A percentile compares a stretch with the other conserved stretches of the same genome.
Conservation (phyloP, 2,113 vertebrate species). For the Tragelaphus imberbis region DNA sequence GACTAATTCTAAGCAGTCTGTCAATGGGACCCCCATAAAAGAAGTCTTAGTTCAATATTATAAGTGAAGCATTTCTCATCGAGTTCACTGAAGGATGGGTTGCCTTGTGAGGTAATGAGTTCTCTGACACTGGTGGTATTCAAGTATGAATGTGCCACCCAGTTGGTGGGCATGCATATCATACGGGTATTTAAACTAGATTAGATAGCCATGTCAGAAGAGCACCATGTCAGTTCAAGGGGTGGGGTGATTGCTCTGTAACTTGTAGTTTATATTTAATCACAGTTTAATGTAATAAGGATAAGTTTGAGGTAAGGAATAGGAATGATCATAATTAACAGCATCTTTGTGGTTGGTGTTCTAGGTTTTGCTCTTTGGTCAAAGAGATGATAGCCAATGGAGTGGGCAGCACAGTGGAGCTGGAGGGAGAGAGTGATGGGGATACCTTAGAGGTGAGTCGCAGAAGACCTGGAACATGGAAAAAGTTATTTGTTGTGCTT, state of each 20-base stretch:
- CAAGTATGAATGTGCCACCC: neutral
- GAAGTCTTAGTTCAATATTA: neutral
- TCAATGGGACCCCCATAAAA: neutral
- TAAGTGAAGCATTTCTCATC: conserved; percentile 3
- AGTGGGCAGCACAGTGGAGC: conserved; percentile 84
- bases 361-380: conserved; percentile 93
- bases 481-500: neutral
- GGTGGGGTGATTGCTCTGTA: neutral
- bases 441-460: conserved; percentile 90
- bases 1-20: neutral
- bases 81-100: neutral
- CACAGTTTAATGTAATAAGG: neutral
- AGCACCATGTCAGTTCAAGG: neutral
- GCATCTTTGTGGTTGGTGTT: conserved; percentile 36
- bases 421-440: conserved; percentile 89
- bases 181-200: neutral
- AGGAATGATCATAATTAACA: neutral
- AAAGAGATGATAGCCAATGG: conserved; percentile 91
- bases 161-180: neutral
- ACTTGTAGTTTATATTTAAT: neutral
- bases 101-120: neutral
- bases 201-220: neutral
- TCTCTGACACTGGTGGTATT: neutral
- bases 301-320: neutral
- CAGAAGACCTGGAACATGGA: neutral